Evolutionary conservation across 2,113 vertebrate genomes (phyloP), one percentile per base, ranked within the genome.

Genomic region (Sarotherodon lohbergeri): DNA sequence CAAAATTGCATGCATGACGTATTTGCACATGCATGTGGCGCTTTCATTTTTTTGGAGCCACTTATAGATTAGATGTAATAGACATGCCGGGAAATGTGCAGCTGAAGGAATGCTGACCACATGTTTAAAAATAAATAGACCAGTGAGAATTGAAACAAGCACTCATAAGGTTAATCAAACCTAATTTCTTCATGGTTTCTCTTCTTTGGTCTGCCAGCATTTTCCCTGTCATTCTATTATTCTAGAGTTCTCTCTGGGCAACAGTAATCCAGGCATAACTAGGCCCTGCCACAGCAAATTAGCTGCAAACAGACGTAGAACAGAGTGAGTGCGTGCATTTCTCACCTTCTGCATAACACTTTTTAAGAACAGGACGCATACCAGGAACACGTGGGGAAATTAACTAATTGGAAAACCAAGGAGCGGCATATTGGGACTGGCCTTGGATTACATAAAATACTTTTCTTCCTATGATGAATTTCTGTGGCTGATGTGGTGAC

Each of bases 101-200:
- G 94, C 93, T 87, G 87, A 66, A 92, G 95, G 96, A 97, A 97
- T 97, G 96, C 95, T 93, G 89, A 95, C 95, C 96, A 96, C 96
- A 97, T 96, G 96, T 96, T 96, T 92, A 85, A 96, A 96, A 96
- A 96, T 96, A 96, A 96, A 96, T 95, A 95, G 94, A 94, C 95
- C 94, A 90, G 90, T 81, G 95, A 95, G 95, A 96, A 95, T 94
- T 96, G 96, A 96, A 96, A 96, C 93, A 92, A 95, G 94, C 94
- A 94, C 95, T 96, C 94, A 92, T 93, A 94, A 95, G 93, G 95
- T 95, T 95, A 95, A 96, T 96, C 96, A 96, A 94, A 94, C 88
- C 89, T 95, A 94, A 94, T 96, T 95, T 94, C 94, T 94, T 91
- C 91, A 93, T 95, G 90, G 89, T 90, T 94, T 91, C 92, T 90